Percentiles rank a stretch among this genome's conserved stretches.
These are phyloP conservation scores for Gavialis gangeticus DNA, from an alignment of 2,113 vertebrate species.

Conservation along the genomic window DNA sequence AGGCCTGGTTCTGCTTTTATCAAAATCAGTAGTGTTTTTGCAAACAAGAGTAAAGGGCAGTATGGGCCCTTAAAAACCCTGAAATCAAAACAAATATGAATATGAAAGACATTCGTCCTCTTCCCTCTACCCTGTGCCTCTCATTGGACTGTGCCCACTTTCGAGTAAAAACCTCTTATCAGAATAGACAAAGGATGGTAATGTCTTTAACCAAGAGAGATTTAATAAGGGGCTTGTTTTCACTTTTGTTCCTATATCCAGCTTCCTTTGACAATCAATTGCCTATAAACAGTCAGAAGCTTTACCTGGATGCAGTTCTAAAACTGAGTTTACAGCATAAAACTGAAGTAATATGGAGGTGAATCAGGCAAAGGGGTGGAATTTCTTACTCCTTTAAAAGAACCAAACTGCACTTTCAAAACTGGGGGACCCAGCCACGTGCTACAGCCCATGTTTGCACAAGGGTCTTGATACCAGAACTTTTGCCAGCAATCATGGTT, in stretches of 20 bases:
- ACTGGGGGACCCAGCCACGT: not conserved
- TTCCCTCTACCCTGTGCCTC: constrained; percentile 11
- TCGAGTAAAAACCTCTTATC: constrained; percentile 10
- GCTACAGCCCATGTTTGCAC: not conserved
- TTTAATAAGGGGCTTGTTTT: not conserved
- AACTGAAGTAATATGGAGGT: not conserved
- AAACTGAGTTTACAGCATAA: constrained; percentile 19
- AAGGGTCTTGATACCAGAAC: not conserved
- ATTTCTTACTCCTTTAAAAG: not conserved
- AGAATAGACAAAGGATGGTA: not conserved
- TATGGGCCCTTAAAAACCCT: constrained; percentile 41
- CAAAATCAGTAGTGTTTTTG: constrained; percentile 38
- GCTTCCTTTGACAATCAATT: constrained; percentile 17
- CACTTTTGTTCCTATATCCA: constrained; percentile 1
- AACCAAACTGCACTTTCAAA: constrained; percentile 1
- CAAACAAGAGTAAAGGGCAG: constrained; percentile 1
- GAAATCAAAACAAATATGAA: constrained; percentile 55
- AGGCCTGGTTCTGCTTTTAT: constrained; percentile 42
- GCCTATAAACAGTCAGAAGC: not conserved
- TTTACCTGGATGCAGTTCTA: constrained; percentile 7
- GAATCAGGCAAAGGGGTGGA: not conserved
- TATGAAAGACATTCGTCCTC: not conserved
- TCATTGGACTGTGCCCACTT: constrained; percentile 24
- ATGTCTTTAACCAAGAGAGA: not conserved
- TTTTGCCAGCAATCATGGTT: not conserved